A percentile compares a stretch with the other conserved stretches of the same genome.
Conservation (phyloP, 2,113 vertebrate genomes). For the Plectropomus leopardus region DNA sequence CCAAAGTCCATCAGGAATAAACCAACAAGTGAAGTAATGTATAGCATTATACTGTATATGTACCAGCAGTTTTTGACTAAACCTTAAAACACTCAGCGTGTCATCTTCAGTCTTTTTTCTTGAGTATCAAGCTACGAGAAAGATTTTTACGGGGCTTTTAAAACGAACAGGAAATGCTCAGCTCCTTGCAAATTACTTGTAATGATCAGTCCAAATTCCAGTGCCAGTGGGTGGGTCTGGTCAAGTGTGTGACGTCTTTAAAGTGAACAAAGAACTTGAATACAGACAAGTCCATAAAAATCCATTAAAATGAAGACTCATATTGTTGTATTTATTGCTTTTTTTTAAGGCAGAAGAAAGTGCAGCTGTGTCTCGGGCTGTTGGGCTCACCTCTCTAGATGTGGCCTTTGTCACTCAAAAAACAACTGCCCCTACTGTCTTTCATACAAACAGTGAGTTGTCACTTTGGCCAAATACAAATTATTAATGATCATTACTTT, state of each 20-base stretch:
- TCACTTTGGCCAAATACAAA: not conserved
- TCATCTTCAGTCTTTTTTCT: not conserved
- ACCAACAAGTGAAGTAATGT: conserved; percentile 63
- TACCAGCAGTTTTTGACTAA: not conserved
- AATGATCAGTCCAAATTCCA: conserved; percentile 30
- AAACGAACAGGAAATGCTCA: conserved; percentile 27
- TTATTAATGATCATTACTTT: fast-evolving
- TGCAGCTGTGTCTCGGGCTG: conserved; percentile 50
- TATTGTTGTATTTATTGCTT: conserved; percentile 35
- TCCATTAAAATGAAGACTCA: not conserved
- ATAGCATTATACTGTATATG: not conserved
- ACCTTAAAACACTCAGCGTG: not conserved
- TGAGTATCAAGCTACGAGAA: not conserved
- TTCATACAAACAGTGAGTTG: conserved; percentile 85
- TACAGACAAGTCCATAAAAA: not conserved
- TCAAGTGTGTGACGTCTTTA: not conserved
- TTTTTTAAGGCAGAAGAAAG: conserved; percentile 59
- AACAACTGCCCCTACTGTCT: conserved; percentile 56
- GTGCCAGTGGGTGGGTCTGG: conserved; percentile 30
- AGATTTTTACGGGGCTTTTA: conserved; percentile 9
- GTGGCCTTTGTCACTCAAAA: conserved; percentile 63
- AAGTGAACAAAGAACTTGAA: conserved; percentile 6
- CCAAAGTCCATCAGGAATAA: conserved; percentile 50
- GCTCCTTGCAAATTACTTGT: conserved; percentile 16
- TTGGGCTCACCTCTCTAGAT: conserved; percentile 70